Percentiles rank a stretch among this genome's conserved stretches.
phyloP scores from a whole-genome alignment of 2,113 vertebrate species.

The Podarcis muralis region DNA sequence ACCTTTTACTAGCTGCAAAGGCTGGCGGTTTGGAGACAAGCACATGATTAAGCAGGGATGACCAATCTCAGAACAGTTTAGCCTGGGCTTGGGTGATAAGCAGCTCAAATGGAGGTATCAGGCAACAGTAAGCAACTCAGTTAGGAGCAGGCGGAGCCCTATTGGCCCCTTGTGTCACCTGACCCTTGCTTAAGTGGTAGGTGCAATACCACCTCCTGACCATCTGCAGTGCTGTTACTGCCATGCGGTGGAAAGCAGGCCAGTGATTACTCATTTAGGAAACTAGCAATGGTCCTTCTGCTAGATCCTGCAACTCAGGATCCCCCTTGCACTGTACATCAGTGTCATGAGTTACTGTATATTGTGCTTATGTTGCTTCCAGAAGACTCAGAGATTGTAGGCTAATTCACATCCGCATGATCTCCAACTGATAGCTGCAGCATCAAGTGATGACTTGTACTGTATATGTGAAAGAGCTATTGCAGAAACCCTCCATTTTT shows the following conservation, averaged over 20 bases:
- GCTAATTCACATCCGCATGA: neutral
- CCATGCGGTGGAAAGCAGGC: neutral
- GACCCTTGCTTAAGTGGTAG: neutral
- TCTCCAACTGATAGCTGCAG: neutral
- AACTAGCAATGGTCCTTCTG: neutral
- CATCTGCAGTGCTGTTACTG: neutral
- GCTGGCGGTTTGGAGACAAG: neutral
- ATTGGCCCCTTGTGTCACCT: neutral
- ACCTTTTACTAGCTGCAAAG: neutral
- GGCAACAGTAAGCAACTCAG: neutral
- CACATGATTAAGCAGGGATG: too few species aligned
- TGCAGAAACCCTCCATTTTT: neutral
- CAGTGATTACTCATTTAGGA: neutral
- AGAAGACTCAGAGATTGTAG: neutral
- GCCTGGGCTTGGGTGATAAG: neutral
- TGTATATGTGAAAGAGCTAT: neutral
- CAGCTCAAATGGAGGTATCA: neutral
- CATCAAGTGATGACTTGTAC: neutral
- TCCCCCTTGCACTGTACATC: neutral
- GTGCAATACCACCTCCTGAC: neutral
- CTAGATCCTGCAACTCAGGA: neutral
- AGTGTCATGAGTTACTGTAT: too few species aligned
- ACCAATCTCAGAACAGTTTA: neutral
- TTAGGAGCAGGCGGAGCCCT: neutral
- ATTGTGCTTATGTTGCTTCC: neutral